Percentiles rank a stretch among this genome's conserved stretches.
These are phyloP conservation scores for Cordilura impudica DNA, from an alignment of 2,888 invertebrate species.

Conservation along the genomic window DNA sequence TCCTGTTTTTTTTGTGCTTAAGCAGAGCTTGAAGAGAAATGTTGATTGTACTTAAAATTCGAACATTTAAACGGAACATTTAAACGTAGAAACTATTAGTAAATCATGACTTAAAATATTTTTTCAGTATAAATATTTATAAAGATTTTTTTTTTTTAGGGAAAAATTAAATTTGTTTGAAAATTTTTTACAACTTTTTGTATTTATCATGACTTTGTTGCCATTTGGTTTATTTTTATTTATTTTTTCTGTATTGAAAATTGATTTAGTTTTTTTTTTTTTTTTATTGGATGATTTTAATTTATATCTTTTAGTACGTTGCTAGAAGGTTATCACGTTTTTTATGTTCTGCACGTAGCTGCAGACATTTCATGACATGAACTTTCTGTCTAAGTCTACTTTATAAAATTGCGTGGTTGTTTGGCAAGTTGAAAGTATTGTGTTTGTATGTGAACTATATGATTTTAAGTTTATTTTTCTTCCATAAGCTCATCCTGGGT, in stretches of 20 bases:
- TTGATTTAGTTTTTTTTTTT: slow-evolving; percentile 26
- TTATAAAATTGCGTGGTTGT: slow-evolving; percentile 32
- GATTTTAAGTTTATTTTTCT: neutral
- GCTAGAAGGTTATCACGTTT: slow-evolving; percentile 55
- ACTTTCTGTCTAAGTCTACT: slow-evolving; percentile 41
- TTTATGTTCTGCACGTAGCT: slow-evolving; percentile 40
- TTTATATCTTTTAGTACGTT: slow-evolving; percentile 14
- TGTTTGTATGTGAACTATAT: neutral
- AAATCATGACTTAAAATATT: neutral
- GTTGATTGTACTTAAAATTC: neutral
- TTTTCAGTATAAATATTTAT: neutral
- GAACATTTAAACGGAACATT: too few relatives aligned
- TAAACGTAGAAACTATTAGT: neutral
- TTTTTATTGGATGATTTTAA: slow-evolving; percentile 23
- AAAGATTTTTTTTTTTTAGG: neutral
- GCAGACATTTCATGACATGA: slow-evolving; percentile 50
- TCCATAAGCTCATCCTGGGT: neutral
- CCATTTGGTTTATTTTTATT: neutral
- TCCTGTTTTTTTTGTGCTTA: neutral
- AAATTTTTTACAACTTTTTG: neutral
- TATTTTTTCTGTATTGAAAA: slow-evolving; percentile 11
- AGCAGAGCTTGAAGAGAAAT: neutral
- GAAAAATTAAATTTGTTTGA: neutral
- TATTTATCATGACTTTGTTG: neutral
- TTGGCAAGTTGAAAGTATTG: neutral